phyloP scores from a whole-genome alignment of 2,888 invertebrate genomes.

The Drosophila cognata region DNA sequence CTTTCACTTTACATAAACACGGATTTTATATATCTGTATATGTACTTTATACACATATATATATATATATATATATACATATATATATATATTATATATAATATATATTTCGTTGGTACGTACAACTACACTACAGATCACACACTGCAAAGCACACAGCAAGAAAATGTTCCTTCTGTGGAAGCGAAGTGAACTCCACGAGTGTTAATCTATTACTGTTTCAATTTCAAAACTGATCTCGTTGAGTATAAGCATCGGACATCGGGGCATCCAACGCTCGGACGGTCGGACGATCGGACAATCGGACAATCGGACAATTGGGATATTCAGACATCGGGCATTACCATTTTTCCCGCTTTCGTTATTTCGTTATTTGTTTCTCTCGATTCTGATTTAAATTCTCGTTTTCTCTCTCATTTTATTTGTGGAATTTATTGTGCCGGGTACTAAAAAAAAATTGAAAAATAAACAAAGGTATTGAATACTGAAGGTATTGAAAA shows the following conservation, averaged over 20 bases:
- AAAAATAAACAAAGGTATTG: not conserved
- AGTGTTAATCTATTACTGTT: slow-evolving; percentile 80
- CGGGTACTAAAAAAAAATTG: not conserved
- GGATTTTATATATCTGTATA: slow-evolving; percentile 8
- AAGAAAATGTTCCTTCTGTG: slow-evolving; percentile 60
- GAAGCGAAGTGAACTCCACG: slow-evolving; percentile 77
- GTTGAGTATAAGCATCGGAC: slow-evolving; percentile 1
- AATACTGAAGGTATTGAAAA: not conserved
- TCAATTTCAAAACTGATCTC: slow-evolving; percentile 37
- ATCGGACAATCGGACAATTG: not conserved
- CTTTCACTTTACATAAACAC: slow-evolving; percentile 32
- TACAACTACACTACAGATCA: slow-evolving; percentile 72
- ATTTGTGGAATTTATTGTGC: slow-evolving; percentile 5
- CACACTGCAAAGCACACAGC: slow-evolving; percentile 59
- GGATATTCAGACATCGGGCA: not conserved
- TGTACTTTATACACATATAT: slow-evolving; percentile 8
- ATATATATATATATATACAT: slow-evolving; percentile 17
- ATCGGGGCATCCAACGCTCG: not conserved
- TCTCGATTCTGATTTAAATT: not conserved
- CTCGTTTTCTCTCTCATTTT: not conserved
- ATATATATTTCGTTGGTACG: slow-evolving; percentile 45
- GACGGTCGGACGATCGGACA: not conserved
- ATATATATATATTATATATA: slow-evolving; percentile 9
- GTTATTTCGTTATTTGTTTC: slow-evolving; percentile 1
- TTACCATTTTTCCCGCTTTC: not conserved